phyloP scores from a whole-genome alignment of 2,888 invertebrate species.

The Fragum sueziense region DNA sequence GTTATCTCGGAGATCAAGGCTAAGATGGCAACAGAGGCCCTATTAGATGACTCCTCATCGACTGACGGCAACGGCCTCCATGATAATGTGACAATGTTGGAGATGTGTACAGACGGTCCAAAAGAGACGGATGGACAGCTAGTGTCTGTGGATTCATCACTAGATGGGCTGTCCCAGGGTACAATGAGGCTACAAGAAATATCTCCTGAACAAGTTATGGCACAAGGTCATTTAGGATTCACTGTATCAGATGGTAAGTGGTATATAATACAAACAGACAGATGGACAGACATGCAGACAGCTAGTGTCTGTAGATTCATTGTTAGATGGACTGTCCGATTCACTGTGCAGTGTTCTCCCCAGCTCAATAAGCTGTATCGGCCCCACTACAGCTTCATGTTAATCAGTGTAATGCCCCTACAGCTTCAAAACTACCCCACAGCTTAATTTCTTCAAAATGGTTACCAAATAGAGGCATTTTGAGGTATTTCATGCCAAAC shows the following conservation, averaged over 20 bases:
- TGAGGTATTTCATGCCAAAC: too few relatives aligned
- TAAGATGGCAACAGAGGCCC: not conserved
- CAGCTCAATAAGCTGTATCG: too few relatives aligned
- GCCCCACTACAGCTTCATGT: too few relatives aligned
- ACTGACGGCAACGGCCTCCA: not conserved
- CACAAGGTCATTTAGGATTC: conserved; percentile 36
- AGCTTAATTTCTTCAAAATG: too few relatives aligned
- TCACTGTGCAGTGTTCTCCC: too few relatives aligned
- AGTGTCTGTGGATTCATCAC: conserved; percentile 31
- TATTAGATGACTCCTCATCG: not conserved
- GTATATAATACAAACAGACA: too few relatives aligned
- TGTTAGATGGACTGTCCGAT: conserved; percentile 34
- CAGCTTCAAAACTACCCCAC: too few relatives aligned
- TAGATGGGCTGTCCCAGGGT: conserved; percentile 37
- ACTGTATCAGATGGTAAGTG: conserved; percentile 53
- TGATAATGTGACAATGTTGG: conserved; percentile 12
- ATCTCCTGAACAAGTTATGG: conserved; percentile 35
- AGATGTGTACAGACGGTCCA: not conserved
- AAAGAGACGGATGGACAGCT: conserved; percentile 6
- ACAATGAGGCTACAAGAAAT: conserved; percentile 47
- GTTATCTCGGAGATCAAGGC: conserved; percentile 46
- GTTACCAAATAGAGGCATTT: too few relatives aligned
- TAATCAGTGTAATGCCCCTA: too few relatives aligned
- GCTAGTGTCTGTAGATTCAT: conserved; percentile 32
- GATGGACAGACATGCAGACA: too few relatives aligned